Evolutionary conservation across 2,797 vertebrate genomes (phyloP), one percentile per base, ranked within the genome.

Genomic region (Valencia hispanica): DNA sequence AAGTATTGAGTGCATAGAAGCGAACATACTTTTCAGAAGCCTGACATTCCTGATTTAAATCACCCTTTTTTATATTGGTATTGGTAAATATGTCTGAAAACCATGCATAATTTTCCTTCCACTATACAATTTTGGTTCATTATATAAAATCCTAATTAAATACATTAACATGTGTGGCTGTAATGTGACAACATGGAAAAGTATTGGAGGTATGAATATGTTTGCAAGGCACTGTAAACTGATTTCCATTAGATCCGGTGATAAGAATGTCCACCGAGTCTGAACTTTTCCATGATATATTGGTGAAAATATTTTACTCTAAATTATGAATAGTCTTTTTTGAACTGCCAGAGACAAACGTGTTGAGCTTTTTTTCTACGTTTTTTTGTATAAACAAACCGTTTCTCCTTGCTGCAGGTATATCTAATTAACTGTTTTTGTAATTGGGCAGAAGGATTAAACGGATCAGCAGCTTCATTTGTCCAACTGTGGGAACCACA

Each of bases 401-500:
- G 10, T 8, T 43, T 43, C 10, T 5, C 43, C 43, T 43, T 43
- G 55, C 55, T 7, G n/a, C 27, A 4, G 9, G 32, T 66, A 15
- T 25, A n/a, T 41, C 22, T 25, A 20, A 66, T 41, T 18, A 18
- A 22, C 11, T 34, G 41, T 25, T 63, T 11, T 18, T 34, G 51
- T 66, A 39, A 66, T 51, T 48, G 17, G 57, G 14, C 66, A 17
- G 7, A 18, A 48, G 25, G 30, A 18, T 14, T 11, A 11, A 70
- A 70, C 7, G 10, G 39, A 11, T 25, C 12, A 30, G 59, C 70
- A n/a, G 27, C 11, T 51, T 27, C 17, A 45, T 53, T 53, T 1
- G 2, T 45, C 22, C 47, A 18, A 70, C 41, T 9, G 32, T 70
- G 36, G 72, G 36, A 71, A 79, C 36, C 68, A 43, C 41, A 71